Base-by-base conservation (phyloP, 2,888 invertebrate genomes). In the Schrankia costaestrigalis region DNA sequence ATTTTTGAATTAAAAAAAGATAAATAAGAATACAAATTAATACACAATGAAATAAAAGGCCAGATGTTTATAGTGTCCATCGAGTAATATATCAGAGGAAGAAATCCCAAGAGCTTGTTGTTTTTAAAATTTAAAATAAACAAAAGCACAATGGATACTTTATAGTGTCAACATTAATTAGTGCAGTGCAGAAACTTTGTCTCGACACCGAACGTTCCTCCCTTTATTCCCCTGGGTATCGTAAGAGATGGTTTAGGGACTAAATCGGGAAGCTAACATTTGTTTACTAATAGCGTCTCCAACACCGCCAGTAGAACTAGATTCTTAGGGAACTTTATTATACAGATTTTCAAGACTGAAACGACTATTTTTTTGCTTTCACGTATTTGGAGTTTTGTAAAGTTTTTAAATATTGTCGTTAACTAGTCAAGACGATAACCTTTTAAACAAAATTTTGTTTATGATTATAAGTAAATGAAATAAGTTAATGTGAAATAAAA, bases 181-280 rank as follows among this genome's bases (percentile, higher is more conserved):
- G 31, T 31, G 6, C 23, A 22, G 14, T 23, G 17, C 26, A 31
- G 17, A 10, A 24, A 28, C 34, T 28, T 23, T 4, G 18, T 31
- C 17, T 27, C 15, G 30, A 12, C 22, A 18, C 7, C 13, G 13
- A 11, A 26, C 29, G 10, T 24, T 31, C 17, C 31, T 18, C 31
- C 31, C 21, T 31, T 30, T 10, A 14, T 27, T 40, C 40, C 36
- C 41, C 7, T 23, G 46, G 29, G 42, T 22, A 22, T 37, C 23
- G 19, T 53, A 31, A 30, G 30, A 41, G 32, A 21, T 29, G 29
- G 35, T 35, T 42, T 27, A 27, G 30, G 33, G 33, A 34, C 45
- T 24, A 35, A 34, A 40, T 51, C 31, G 27, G 27, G 17, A 26
- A 14, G 14, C 15, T 22, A 4, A 8, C 13, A 19, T 26, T 26